phyloP scores from a whole-genome alignment of 2,797 vertebrate species.

The Diplodus puntazzo region DNA sequence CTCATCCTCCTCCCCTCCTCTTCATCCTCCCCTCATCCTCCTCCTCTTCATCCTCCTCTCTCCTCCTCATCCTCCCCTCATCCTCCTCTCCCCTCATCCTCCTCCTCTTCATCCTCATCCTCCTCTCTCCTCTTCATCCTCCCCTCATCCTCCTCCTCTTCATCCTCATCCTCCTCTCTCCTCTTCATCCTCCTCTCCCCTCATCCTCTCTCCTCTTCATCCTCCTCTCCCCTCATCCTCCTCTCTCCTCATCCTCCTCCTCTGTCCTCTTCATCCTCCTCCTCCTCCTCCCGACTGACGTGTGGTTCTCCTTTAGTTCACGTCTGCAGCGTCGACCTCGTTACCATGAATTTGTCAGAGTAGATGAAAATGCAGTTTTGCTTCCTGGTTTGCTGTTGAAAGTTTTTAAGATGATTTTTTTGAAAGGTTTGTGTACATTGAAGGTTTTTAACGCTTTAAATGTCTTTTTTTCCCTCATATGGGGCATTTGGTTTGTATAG shows the following conservation, averaged over 20 bases:
- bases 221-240: too few relatives aligned
- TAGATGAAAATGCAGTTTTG: slow-evolving; percentile 56
- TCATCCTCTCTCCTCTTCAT: too few relatives aligned
- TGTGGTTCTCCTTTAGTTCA: background rate
- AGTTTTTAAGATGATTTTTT: slow-evolving; percentile 60
- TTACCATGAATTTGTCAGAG: slow-evolving; percentile 33
- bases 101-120: too few relatives aligned
- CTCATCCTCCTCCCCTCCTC: too few relatives aligned
- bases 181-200: too few relatives aligned
- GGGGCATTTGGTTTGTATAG: slow-evolving; percentile 67
- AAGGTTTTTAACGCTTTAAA: slow-evolving; percentile 77
- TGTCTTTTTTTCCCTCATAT: slow-evolving; percentile 47
- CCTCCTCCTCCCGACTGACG: background rate
- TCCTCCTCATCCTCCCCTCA: too few relatives aligned
- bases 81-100: too few relatives aligned
- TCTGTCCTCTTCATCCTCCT: too few relatives aligned
- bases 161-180: slow-evolving; percentile 1
- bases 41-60: too few relatives aligned
- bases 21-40: too few relatives aligned
- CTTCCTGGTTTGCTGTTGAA: slow-evolving; percentile 55
- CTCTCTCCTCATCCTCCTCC: too few relatives aligned
- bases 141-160: background rate
- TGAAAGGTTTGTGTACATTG: slow-evolving; percentile 59
- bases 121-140: too few relatives aligned
- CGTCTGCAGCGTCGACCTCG: slow-evolving; percentile 5